Base-by-base conservation (phyloP, 2,888 invertebrate species). In the Petrophora chlorosata region DNA sequence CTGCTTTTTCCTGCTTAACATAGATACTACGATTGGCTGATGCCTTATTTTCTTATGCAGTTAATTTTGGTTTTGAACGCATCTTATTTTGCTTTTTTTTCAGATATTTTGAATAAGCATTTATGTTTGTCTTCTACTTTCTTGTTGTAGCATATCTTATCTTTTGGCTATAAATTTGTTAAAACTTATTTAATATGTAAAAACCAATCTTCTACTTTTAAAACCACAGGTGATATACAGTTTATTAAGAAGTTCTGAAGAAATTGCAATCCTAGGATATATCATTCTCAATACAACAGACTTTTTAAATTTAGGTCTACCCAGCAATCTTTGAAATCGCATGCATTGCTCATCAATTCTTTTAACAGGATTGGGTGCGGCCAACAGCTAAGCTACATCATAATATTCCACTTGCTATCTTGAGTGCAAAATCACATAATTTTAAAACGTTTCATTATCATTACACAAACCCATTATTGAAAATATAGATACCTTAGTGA, bases 341-440 rank as follows among this genome's bases (percentile, higher is more conserved):
- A 29, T 39, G 28, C 12, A 22, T n/a, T 28, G 15, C 12, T 34
- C 30, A 26, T 8, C n/a, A 14, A 30, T 2, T 22, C 10, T 15
- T n/a, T 17, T 23, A 8, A n/a, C n/a, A 25, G 25, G 14, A 5
- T 19, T 26, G 26, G 17, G 14, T 54, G 53, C 64, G 52, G 32
- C 23, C 32, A 39, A 59, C 65, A 73, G 73, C 70, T 73, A 71
- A 73, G 71, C 63, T 35, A 60, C 57, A 48, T 47, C 44, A 51
- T 16, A 39, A 59, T 59, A 57, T 45, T 60, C 54, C 62, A 59
- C 57, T 65, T 65, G 63, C 66, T 67, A 55, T 45, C 14, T 19
- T 44, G 58, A 67, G 58, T 61, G 52, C 52, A 61, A 55, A 58
- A 56, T 63, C 57, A 63, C 55, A 52, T 41, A 43, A 50, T 15